Evolutionary conservation across 2,113 vertebrate species (phyloP), one percentile per base, ranked within the genome.

Genomic region (Zootoca vivipara): DNA sequence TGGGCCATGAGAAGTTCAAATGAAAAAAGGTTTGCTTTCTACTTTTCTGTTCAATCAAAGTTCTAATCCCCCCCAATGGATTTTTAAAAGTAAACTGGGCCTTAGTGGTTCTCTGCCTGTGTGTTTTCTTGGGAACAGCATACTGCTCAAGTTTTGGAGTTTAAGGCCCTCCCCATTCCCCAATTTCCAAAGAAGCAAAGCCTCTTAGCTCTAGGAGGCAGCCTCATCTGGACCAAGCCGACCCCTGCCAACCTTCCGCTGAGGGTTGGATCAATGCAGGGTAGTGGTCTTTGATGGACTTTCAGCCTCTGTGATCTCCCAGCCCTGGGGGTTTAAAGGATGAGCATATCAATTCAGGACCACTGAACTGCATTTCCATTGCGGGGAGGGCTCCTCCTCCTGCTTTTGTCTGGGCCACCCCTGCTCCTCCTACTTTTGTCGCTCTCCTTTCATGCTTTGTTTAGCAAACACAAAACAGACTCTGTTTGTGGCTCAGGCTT

Each of bases 321-420:
- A 97, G 96, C 96, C 96, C 93, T 94, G 93, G 95, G 96, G 96
- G 91, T 96, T 94, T 89, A 96, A 96, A 95, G 97, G 95, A 96
- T 95, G 96, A 96, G 96, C 97, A 90, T 96, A 96, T 97, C 97
- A 97, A 97, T 97, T 97, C 96, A 96, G 96, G 95, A 95, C 94
- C 96, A 97, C 96, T 97, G 97, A 98, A 97, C 96, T 97, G 96
- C 96, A 96, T 96, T 97, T 97, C 97, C 97, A 96, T 96, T 80
- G 96, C 94, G 93, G 87, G 83, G 92, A 84, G 92, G 93, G 93
- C 94, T 96, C 96, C 95, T 20, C 95, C 97, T 95, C 95, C 82
- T 0, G 94, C 83, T 96, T 97, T 97, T 97, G 97, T 97, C 95
- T 69, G 0, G 84, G 88, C 90, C 93, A 90, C 92, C 93, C 91